These are phyloP conservation scores for Heteropelma amictum DNA, from an alignment of 2,888 invertebrate species.

Conservation along the genomic window DNA sequence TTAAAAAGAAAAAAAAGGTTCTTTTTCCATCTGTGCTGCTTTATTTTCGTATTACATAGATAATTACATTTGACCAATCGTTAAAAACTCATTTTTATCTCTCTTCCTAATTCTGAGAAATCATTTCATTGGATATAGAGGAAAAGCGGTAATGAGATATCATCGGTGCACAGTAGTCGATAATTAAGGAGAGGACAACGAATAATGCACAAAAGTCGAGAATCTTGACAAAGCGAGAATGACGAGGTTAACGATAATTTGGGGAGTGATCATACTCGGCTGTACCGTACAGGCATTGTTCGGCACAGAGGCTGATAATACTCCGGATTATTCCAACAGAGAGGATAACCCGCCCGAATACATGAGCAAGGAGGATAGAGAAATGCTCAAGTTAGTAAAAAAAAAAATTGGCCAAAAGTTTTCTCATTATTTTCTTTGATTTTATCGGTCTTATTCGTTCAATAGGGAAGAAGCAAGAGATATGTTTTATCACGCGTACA, in stretches of 20 bases:
- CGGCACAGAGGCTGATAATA: constrained; percentile 66
- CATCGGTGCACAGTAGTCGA: neutral
- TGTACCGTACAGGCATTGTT: constrained; percentile 63
- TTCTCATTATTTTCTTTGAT: neutral
- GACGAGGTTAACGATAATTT: constrained; percentile 65
- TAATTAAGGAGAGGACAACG: constrained; percentile 3
- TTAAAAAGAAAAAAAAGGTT: too few species aligned
- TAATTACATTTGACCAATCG: too few species aligned
- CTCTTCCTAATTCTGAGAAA: too few species aligned
- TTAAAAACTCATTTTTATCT: too few species aligned
- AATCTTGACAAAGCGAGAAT: constrained; percentile 73
- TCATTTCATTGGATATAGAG: too few species aligned
- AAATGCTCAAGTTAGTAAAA: constrained; percentile 81
- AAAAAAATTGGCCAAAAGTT: neutral
- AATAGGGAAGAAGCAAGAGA: constrained; percentile 94
- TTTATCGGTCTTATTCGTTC: constrained; percentile 36
- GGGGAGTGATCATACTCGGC: constrained; percentile 67
- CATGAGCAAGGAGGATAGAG: constrained; percentile 84
- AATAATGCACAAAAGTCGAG: constrained; percentile 64
- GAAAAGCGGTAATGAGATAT: neutral
- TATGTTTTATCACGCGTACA: constrained; percentile 98
- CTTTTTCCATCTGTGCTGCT: too few species aligned
- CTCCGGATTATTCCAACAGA: constrained; percentile 60
- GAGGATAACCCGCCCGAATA: constrained; percentile 71
- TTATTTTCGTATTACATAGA: too few species aligned